phyloP scores from a whole-genome alignment of 2,888 invertebrate genomes.

The Serrognathus titanus region DNA sequence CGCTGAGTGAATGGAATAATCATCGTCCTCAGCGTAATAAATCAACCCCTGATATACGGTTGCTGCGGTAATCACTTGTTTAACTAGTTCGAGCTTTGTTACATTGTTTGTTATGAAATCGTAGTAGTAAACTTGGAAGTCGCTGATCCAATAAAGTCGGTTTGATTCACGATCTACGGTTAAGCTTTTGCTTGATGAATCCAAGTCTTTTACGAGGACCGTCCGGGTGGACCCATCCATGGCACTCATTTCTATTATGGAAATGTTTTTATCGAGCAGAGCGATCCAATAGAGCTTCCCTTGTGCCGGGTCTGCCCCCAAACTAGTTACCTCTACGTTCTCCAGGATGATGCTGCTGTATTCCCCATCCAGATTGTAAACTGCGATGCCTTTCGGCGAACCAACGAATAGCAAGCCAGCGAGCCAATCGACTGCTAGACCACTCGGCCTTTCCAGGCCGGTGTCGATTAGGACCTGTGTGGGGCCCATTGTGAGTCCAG shows the following conservation, averaged over 20 bases:
- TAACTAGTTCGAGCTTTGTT: conserved; percentile 36
- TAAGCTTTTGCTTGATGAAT: conserved; percentile 40
- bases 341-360: conserved; percentile 52
- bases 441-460: conserved; percentile 61
- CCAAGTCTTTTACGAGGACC: conserved; percentile 34
- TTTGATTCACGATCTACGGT: conserved; percentile 36
- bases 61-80: conserved; percentile 59
- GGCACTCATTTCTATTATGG: conserved; percentile 56
- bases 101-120: conserved; percentile 35
- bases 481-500: conserved; percentile 65
- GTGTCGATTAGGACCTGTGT: conserved; percentile 73
- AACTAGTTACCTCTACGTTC: conserved; percentile 57
- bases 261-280: conserved; percentile 24
- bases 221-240: conserved; percentile 62
- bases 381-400: conserved; percentile 64
- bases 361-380: conserved; percentile 69
- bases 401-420: conserved; percentile 70
- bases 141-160: conserved; percentile 71
- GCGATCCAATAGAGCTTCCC: conserved; percentile 57
- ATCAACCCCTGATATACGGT: conserved; percentile 63
- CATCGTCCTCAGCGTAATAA: conserved; percentile 69
- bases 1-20: conserved; percentile 60
- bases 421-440: conserved; percentile 81
- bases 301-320: conserved; percentile 67
- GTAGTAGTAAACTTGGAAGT: conserved; percentile 55